Evolutionary conservation across 2,888 invertebrate species (phyloP), one percentile per base, ranked within the genome.

Genomic region (Prionchulus punctatus): DNA sequence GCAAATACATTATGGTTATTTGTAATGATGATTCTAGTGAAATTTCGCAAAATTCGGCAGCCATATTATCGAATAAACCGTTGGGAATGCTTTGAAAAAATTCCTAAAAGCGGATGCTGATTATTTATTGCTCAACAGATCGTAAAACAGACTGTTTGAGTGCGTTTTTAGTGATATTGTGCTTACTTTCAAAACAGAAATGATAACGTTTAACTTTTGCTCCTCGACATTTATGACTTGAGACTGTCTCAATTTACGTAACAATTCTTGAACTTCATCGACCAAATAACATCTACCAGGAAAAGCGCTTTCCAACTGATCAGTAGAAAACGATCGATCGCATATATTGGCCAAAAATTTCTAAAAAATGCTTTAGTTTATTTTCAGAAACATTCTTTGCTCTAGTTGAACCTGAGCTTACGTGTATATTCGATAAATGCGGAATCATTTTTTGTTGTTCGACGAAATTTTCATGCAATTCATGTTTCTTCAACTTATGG

Each of bases 261-360:
- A 27, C 30, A 60, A 28, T 30, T 42, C 42, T 54, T 60, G 60
- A n/a, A 60, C 60, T 60, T 60, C 60, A 57, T 49, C 30, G 54
- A 43, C 15, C 21, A 27, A 12, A 18, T 7, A 30, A 30, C 15
- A 23, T 49, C 31, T 12, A 21, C 28, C 27, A n/a, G n/a, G n/a
- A n/a, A n/a, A n/a, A n/a, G n/a, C n/a, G n/a, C n/a, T n/a, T n/a
- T n/a, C n/a, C n/a, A n/a, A n/a, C n/a, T n/a, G n/a, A n/a, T n/a
- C n/a, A n/a, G n/a, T 28, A 18, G 43, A 56, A 36, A 61, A 54
- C 25, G 54, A 31, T 43, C 58, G 49, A 31, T 62, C 62, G 53
- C 62, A 62, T 12, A 61, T 43, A 15, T 53, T 48, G 28, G 61
- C 58, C 57, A 61, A 50, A 53, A 61, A 61, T 43, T 57, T 60